Base-by-base conservation (phyloP, 2,113 vertebrate genomes). In the Urocolius indicus region DNA sequence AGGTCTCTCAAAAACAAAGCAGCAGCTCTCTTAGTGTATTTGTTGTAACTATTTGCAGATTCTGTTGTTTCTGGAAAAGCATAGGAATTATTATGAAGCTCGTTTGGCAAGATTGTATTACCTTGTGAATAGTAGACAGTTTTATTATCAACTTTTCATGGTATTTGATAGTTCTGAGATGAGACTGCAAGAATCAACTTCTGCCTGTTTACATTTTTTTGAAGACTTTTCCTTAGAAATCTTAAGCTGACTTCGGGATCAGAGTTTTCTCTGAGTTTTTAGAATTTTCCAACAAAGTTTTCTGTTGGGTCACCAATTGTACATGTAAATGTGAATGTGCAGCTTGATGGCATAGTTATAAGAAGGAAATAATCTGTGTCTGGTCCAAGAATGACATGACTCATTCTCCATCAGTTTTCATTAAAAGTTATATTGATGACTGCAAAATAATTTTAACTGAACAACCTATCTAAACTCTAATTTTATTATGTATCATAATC, bases 261-360 rank as follows among this genome's bases (percentile, higher is more conserved):
- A 66, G 6, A 36, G 9, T 48, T 73, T 68, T n/a, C 11, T 5
- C n/a, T n/a, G n/a, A n/a, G 38, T 26, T 78, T 61, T 30, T 8
- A 62, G 16, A 75, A 8, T 24, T 78, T 82, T 52, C 27, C 11
- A 54, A 3, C 11, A 34, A 4, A 6, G 19, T 65, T 68, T 86
- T 73, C 34, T 68, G 6, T 29, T 55, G 6, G 6, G 6, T 59
- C 14, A 79, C 20, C 22, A 83, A 79, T 80, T 11, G 27, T 17
- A 43, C 12, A 78, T 9, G 46, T 16, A 78, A 68, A 57, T 20
- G 14, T 57, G 30, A 74, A 54, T 21, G 3, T 79, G 67, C 45
- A 48, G 0, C 6, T 48, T 61, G n/a, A 61, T 0, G 2, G 15
- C 2, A 52, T 6, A 55, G 3, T 19, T 73, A 54, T 82, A 19